Conservation (phyloP, 2,113 vertebrate genomes). For the Clarias magur region DNA sequence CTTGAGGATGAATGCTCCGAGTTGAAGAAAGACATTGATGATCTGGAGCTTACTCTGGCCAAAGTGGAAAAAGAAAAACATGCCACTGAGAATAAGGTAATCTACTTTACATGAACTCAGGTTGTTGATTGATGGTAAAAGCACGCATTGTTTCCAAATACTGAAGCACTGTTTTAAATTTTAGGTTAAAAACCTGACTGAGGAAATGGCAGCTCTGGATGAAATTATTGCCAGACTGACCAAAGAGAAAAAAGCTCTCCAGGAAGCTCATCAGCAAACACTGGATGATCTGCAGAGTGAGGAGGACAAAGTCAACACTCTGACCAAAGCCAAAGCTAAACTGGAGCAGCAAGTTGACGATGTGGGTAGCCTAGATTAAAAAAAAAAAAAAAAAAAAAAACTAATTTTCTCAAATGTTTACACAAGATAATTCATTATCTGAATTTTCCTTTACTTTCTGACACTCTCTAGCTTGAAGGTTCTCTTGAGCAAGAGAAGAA, state of each 20-base stretch:
- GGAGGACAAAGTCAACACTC: constrained; percentile 81
- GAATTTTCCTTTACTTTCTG: background rate
- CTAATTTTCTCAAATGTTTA: background rate
- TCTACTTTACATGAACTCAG: background rate
- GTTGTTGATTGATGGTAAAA: background rate
- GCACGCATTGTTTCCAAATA: background rate
- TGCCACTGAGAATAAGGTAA: constrained; percentile 89
- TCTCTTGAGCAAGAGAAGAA: constrained; percentile 79
- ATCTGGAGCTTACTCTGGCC: constrained; percentile 79
- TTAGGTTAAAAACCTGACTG: constrained; percentile 84
- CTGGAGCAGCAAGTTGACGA: constrained; percentile 82
- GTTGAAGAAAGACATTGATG: constrained; percentile 84
- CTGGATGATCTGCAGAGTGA: constrained; percentile 81
- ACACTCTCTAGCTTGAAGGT: constrained; percentile 69
- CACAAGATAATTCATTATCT: background rate
- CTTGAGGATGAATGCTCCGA: constrained; percentile 83
- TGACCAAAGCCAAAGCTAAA: constrained; percentile 78
- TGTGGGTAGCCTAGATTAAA: constrained; percentile 61
- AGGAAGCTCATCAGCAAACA: constrained; percentile 80
- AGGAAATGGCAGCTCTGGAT: constrained; percentile 80
- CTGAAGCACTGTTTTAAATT: background rate
- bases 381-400: background rate
- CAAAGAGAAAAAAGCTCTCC: constrained; percentile 81
- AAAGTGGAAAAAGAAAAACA: constrained; percentile 93
- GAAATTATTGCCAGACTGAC: constrained; percentile 80